Conservation (phyloP, 37 sponge, comb jelly and placozoan genomes). For the Dysidea cf. avara region DNA sequence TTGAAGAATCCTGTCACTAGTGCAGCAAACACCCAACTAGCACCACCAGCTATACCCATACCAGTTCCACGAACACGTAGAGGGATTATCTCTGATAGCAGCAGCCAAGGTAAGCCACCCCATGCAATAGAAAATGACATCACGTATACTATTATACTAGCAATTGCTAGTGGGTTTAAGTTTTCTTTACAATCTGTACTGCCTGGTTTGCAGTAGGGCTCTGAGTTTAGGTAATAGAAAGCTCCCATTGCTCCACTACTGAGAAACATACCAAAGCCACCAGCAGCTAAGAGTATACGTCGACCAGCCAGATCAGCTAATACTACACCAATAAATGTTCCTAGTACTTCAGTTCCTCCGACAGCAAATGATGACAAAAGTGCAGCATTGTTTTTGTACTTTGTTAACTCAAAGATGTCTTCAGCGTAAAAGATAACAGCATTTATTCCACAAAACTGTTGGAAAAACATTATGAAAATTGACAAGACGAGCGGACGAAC, state of each 20-base stretch:
- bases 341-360: conserved; percentile 18
- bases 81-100: conserved; percentile 84
- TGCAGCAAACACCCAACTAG: conserved; percentile 67
- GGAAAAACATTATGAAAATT: conserved; percentile 39
- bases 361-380: conserved; percentile 15
- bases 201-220: too few relatives aligned
- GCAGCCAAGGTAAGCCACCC: conserved; percentile 85
- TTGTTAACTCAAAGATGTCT: conserved; percentile 28
- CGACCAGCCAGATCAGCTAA: conserved; percentile 66
- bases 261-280: conserved; percentile 40
- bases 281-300: conserved; percentile 42
- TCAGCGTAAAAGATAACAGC: conserved; percentile 36
- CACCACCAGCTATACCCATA: conserved; percentile 46
- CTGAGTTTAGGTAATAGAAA: too few relatives aligned
- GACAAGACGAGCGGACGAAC: conserved; percentile 25
- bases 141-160: conserved; percentile 58
- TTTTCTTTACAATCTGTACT: background rate
- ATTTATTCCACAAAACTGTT: conserved; percentile 52
- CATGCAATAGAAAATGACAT: conserved; percentile 71
- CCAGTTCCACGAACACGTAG: conserved; percentile 51
- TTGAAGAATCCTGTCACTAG: conserved; percentile 51
- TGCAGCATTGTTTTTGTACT: background rate
- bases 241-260: conserved; percentile 25
- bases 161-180: conserved; percentile 38
- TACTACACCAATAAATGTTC: conserved; percentile 31